phyloP scores from a whole-genome alignment of 92 coral and sea anemone species.

The Palythoa heliodiscus region DNA sequence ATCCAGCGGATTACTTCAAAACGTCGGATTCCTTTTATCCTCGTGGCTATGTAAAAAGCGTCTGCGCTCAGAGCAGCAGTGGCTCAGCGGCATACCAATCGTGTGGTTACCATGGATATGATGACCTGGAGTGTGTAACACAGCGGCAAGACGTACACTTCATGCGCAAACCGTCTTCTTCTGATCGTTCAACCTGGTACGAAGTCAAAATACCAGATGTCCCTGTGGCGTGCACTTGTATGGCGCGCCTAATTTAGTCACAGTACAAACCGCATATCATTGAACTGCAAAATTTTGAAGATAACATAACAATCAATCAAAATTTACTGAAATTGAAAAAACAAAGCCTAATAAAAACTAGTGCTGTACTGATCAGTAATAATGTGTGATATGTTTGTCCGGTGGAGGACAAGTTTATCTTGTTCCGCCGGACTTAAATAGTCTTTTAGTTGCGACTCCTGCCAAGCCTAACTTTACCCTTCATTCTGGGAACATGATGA shows the following conservation, averaged over 20 bases:
- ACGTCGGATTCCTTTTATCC: constrained; percentile 63
- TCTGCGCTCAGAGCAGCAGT: constrained; percentile 35
- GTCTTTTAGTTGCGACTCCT: too few relatives aligned
- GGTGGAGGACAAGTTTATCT: too few relatives aligned
- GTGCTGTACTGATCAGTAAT: too few relatives aligned
- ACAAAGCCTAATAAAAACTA: too few relatives aligned
- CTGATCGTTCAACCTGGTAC: constrained; percentile 58
- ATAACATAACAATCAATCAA: not conserved
- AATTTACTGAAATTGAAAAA: not conserved
- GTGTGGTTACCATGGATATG: constrained; percentile 31
- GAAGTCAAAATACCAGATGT: constrained; percentile 53
- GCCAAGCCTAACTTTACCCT: too few relatives aligned
- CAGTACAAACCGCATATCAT: not conserved
- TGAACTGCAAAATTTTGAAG: not conserved
- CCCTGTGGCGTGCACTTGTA: constrained; percentile 73
- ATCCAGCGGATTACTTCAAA: constrained; percentile 52
- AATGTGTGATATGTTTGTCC: too few relatives aligned
- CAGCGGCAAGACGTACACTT: constrained; percentile 42
- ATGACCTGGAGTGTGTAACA: constrained; percentile 55
- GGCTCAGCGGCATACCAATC: constrained; percentile 18
- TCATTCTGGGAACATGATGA: too few relatives aligned
- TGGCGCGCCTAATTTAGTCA: constrained; percentile 35
- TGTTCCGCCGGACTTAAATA: too few relatives aligned
- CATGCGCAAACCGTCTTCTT: constrained; percentile 54
- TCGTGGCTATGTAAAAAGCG: constrained; percentile 26